phyloP scores from a whole-genome alignment of 2,113 vertebrate species.

The Halichoerus grypus region DNA sequence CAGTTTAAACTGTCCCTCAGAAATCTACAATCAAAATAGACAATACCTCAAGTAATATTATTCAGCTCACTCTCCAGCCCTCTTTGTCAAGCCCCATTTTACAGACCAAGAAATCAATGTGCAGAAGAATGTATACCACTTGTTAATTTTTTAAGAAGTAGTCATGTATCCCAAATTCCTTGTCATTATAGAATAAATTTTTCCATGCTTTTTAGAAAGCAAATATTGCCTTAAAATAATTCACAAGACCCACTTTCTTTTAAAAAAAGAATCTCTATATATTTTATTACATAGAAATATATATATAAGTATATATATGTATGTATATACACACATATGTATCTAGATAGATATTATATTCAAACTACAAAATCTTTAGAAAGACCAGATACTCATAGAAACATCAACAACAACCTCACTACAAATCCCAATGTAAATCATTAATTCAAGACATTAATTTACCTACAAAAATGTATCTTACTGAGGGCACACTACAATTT shows the following conservation, averaged over 20 bases:
- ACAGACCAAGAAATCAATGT: slow-evolving; percentile 15
- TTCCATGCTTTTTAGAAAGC: neutral
- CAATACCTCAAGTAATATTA: neutral
- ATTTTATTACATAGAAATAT: neutral
- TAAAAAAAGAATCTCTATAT: neutral
- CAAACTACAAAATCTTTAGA: neutral
- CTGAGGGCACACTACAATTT: neutral
- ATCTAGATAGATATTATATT: neutral
- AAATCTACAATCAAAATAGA: slow-evolving; percentile 54
- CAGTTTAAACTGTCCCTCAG: neutral
- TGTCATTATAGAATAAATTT: neutral
- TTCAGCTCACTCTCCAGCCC: neutral
- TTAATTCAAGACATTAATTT: slow-evolving; percentile 1
- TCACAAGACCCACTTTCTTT: neutral
- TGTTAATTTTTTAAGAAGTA: neutral
- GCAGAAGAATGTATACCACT: neutral
- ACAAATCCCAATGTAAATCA: neutral
- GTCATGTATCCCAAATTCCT: neutral
- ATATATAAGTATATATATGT: too few relatives aligned
- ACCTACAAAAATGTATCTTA: neutral
- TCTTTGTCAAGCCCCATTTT: neutral
- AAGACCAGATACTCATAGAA: neutral
- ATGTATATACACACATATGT: neutral
- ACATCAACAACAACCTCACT: neutral
- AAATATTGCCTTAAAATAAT: slow-evolving; percentile 12